Evolutionary conservation across 2,797 vertebrate genomes (phyloP), one percentile per base, ranked within the genome.

Genomic region (Spea hammondii): DNA sequence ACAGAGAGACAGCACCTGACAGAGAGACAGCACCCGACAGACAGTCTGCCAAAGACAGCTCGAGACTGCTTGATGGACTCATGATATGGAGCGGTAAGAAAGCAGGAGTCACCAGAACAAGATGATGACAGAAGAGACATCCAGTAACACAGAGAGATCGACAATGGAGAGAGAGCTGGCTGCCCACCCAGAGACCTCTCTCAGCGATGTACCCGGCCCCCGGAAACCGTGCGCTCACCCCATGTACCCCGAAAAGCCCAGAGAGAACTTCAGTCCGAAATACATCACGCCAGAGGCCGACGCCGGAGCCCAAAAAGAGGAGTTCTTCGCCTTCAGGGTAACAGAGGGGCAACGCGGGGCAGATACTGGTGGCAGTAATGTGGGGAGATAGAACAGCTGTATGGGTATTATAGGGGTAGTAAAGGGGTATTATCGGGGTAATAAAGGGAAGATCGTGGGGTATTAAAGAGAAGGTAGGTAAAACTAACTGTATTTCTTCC

Each of bases 281-380:
- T 45, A 59, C n/a, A 72, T 80, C 59, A 14, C n/a, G 12, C 46
- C 67, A 1, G 66, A 48, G 45, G 6, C 17, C 11, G 59, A 66
- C n/a, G 13, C 13, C 17, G 62, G 17, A 4, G 8, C n/a, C 8
- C n/a, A 50, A 4, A 59, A 45, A 14, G 79, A 80, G 60, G 79
- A 80, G 6, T 80, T 65, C 73, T 71, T 80, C 46, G 66, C 76
- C 47, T 72, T 80, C 60, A 65, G 79, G 79, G 79, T 80, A 80
- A 80, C 50, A 66, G 14, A 11, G 50, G 49, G 17, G 50, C 0
- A 17, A 64, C 5, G 5, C 6, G 60, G 60, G 14, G 60, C 5
- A 14, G 32, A 10, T 10, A 53, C 10, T 53, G 6, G 10, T 1
- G 8, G 65, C 65, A 48, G 14, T 4, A 46, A 8, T 4, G 13